Evolutionary conservation across 2,113 vertebrate genomes (phyloP).

Genomic region (Chloropsis hardwickii): DNA sequence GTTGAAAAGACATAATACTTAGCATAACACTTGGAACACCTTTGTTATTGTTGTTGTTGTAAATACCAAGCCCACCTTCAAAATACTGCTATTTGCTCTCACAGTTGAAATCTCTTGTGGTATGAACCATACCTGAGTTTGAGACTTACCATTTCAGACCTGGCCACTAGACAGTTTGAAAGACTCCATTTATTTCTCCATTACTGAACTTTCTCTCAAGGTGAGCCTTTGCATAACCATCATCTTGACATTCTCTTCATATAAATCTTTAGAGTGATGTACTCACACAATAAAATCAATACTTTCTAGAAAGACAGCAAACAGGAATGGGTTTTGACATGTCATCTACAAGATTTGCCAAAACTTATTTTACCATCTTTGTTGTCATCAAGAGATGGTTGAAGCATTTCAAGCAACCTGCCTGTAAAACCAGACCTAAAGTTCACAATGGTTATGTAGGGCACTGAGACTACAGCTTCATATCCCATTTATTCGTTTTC

Average conservation of each 20-base stretch:
- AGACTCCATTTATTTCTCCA: not conserved
- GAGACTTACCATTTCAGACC: not conserved
- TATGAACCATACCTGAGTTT: not conserved
- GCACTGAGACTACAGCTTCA: not conserved
- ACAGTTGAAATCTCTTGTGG: not conserved
- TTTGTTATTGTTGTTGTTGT: not conserved
- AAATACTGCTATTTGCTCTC: not conserved
- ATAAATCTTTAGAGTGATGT: not conserved
- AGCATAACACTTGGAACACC: not conserved
- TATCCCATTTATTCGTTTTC: not conserved
- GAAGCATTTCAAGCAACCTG: not conserved
- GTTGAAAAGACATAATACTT: not conserved
- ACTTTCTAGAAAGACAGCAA: not conserved
- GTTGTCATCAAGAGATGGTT: not conserved
- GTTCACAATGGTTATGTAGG: not conserved
- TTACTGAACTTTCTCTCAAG: not conserved
- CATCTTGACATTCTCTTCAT: not conserved
- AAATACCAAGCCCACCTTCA: not conserved
- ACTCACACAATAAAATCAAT: not conserved
- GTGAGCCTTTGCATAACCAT: not conserved
- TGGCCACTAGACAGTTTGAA: not conserved
- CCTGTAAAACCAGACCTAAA: not conserved
- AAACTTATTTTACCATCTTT: not conserved
- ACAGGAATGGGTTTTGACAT: not conserved
- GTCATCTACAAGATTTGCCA: not conserved